Conservation (phyloP, 2,113 vertebrate genomes). For the Paramormyrops kingsleyae region DNA sequence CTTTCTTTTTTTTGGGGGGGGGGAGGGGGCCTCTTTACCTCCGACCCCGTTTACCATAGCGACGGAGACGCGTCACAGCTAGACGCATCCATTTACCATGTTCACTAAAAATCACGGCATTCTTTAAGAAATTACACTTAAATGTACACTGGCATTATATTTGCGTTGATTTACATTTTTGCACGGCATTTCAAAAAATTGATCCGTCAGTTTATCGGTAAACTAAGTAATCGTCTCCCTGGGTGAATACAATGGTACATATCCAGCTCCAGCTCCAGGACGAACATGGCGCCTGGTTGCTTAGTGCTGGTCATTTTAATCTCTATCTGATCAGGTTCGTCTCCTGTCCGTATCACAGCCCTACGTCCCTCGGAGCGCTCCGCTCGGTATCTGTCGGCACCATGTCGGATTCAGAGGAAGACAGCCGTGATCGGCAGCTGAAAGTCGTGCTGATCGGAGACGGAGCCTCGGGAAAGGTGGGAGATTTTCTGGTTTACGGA, state of each 20-base stretch:
- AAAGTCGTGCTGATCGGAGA: conserved; percentile 92
- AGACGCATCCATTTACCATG: conserved; percentile 35
- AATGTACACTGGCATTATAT: background rate
- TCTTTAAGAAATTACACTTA: background rate
- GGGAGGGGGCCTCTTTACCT: background rate
- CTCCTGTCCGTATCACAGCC: background rate
- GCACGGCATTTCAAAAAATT: background rate
- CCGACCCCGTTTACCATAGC: conserved; percentile 42
- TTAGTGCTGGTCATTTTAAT: conserved; percentile 46
- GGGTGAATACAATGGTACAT: background rate
- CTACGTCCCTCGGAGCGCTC: background rate
- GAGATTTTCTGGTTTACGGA: conserved; percentile 36
- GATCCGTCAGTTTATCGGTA: background rate
- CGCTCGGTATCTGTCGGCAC: background rate
- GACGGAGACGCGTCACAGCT: conserved; percentile 59
- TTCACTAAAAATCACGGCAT: background rate
- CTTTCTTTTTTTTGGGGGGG: background rate
- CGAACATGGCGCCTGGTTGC: conserved; percentile 69
- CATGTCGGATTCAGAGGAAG: conserved; percentile 97
- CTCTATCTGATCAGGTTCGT: conserved; percentile 31
- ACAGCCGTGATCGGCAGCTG: conserved; percentile 85
- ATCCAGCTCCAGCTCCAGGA: background rate
- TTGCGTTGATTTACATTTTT: background rate
- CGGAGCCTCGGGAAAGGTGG: conserved; percentile 95
- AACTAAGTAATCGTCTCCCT: background rate